phyloP scores from a whole-genome alignment of 92 coral and sea anemone genomes.

The Paragorgia papillata region DNA sequence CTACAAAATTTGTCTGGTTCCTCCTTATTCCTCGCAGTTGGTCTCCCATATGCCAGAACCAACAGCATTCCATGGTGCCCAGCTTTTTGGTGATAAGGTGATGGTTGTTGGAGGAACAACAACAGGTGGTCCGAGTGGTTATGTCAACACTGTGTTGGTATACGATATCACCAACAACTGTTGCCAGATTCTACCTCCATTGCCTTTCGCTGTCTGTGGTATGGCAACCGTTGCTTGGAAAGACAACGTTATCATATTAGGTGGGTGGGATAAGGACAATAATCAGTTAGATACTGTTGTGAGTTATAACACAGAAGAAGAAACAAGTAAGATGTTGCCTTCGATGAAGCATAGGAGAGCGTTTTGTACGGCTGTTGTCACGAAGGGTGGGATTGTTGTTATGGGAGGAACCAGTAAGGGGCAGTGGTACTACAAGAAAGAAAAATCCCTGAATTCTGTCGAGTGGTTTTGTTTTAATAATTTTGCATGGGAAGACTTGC shows the following conservation, averaged over 20 bases:
- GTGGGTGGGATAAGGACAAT: slow-evolving; percentile 10
- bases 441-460: slow-evolving; percentile 66
- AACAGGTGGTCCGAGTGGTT: not conserved
- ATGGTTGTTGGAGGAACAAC: slow-evolving; percentile 23
- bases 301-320: slow-evolving; percentile 31
- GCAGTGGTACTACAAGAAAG: no score
- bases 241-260: slow-evolving; percentile 2
- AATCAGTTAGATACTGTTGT: slow-evolving; percentile 9
- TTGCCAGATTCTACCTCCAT: not conserved
- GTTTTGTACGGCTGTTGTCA: slow-evolving; percentile 72
- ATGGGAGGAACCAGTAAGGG: slow-evolving; percentile 84
- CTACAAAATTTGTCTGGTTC: not conserved
- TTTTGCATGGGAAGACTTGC: not conserved
- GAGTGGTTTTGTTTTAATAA: slow-evolving; percentile 59
- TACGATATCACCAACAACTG: slow-evolving; percentile 18
- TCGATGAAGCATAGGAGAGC: slow-evolving; percentile 80
- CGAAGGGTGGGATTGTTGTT: slow-evolving; percentile 63
- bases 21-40: slow-evolving; percentile 15
- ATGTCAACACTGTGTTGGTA: not conserved
- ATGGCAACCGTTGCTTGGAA: slow-evolving; percentile 34
- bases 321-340: slow-evolving; percentile 69
- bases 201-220: slow-evolving; percentile 13
- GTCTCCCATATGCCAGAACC: slow-evolving; percentile 1
- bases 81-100: slow-evolving; percentile 4
- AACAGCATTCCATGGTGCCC: slow-evolving; percentile 6